Evolutionary conservation across 2,797 vertebrate species (phyloP).

Genomic region (Microctenopoma stevenorrisi): DNA sequence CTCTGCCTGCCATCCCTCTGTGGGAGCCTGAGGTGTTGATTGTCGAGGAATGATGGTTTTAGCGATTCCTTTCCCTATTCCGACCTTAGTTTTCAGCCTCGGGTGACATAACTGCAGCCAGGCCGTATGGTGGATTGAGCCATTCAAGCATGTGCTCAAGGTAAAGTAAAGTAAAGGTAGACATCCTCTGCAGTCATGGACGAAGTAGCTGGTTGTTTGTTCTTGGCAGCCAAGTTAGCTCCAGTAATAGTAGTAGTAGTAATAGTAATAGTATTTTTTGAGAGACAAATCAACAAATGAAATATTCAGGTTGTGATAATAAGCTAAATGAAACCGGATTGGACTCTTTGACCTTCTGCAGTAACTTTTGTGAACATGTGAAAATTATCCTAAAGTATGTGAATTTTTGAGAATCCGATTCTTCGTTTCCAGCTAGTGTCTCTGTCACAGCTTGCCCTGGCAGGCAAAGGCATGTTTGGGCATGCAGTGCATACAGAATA

Average conservation of each 20-base stretch:
- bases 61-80: constrained; percentile 51
- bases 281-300: no score
- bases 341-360: not conserved
- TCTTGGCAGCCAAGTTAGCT: not conserved
- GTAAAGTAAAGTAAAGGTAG: not conserved
- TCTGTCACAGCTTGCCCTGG: constrained; percentile 63
- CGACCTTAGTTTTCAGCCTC: constrained; percentile 43
- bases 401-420: constrained; percentile 23
- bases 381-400: not conserved
- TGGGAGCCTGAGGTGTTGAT: constrained; percentile 63
- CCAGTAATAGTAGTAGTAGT: no score
- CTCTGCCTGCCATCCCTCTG: constrained; percentile 44
- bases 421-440: constrained; percentile 55
- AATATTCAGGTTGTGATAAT: no score
- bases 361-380: not conserved
- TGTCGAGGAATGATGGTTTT: constrained; percentile 52
- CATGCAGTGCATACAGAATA: not conserved
- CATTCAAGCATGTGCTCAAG: constrained; percentile 9
- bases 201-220: not conserved
- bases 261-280: no score
- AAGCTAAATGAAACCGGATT: no score
- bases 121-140: constrained; percentile 24
- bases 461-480: constrained; percentile 67
- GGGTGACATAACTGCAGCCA: constrained; percentile 36
- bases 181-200: constrained; percentile 11